Evolutionary conservation across 1,140 invertebrate species (phyloP).

Genomic region (Eurosta solidaginis): DNA sequence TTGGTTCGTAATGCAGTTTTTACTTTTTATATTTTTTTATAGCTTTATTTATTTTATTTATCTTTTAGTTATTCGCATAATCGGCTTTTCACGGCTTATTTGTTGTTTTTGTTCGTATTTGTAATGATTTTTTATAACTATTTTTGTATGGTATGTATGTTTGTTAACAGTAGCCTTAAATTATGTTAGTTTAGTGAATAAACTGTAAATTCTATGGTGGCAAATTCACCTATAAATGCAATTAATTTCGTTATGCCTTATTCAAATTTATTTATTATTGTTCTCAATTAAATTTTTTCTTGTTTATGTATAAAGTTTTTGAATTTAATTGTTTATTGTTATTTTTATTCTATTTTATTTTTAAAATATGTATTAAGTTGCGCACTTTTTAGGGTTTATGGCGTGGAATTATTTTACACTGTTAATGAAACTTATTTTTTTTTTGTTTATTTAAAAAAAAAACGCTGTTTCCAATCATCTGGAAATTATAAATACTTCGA

Average conservation of each 20-base stretch:
- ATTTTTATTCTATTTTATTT: not conserved
- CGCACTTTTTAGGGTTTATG: slow-evolving; percentile 13
- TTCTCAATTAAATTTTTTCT: not conserved
- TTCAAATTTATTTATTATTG: not conserved
- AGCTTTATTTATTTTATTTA: not conserved
- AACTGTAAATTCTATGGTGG: slow-evolving; percentile 36
- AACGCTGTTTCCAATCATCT: too few relatives aligned
- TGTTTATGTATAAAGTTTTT: slow-evolving; percentile 30
- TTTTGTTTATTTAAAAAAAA: not conserved
- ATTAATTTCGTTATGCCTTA: slow-evolving; percentile 26
- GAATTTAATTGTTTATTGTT: slow-evolving; percentile 27
- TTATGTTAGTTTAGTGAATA: slow-evolving; percentile 20
- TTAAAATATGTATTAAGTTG: not conserved
- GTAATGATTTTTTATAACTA: not conserved
- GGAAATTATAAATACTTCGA: too few relatives aligned
- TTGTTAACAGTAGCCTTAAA: not conserved
- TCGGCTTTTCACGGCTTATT: not conserved
- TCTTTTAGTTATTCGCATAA: not conserved
- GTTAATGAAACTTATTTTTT: not conserved
- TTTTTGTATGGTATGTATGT: not conserved
- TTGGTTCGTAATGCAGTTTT: too few relatives aligned
- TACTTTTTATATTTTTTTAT: slow-evolving; percentile 12
- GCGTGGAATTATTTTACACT: slow-evolving; percentile 6
- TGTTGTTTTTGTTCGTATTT: not conserved
- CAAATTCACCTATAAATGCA: slow-evolving; percentile 37